Evolutionary conservation across 2,888 invertebrate genomes (phyloP).

Genomic region (Xestoiulus laeticollis): DNA sequence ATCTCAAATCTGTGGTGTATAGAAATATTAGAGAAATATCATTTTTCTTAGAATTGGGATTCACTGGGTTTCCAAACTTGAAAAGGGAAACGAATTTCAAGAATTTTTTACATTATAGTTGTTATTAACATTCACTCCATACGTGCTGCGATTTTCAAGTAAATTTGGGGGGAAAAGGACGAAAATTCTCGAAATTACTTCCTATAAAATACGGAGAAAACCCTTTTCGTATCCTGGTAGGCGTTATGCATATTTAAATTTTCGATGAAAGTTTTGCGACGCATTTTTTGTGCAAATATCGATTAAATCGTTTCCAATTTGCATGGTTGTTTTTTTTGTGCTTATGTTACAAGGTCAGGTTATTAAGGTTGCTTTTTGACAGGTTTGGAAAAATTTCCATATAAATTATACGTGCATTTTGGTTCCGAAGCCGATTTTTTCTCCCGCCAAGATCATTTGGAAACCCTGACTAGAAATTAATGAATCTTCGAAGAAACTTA

Average conservation of each 20-base stretch:
- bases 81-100: neutral
- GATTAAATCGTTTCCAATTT: neutral
- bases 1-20: neutral
- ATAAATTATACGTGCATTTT: neutral
- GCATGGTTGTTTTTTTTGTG: too few relatives aligned
- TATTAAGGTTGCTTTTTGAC: neutral
- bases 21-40: neutral
- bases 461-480: neutral
- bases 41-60: neutral
- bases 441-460: neutral
- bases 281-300: neutral
- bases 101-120: neutral
- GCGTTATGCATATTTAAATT: slow-evolving; percentile 30
- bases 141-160: slow-evolving; percentile 5
- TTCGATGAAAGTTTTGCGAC: neutral
- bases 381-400: neutral
- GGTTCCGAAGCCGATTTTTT: neutral
- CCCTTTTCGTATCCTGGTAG: neutral
- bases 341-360: neutral
- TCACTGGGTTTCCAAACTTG: neutral
- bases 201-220: neutral
- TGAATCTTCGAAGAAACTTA: neutral
- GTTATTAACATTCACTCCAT: neutral
- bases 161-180: neutral
- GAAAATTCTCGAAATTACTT: neutral